Conservation (phyloP, 2,797 vertebrate genomes). For the Linurgus olivaceus region DNA sequence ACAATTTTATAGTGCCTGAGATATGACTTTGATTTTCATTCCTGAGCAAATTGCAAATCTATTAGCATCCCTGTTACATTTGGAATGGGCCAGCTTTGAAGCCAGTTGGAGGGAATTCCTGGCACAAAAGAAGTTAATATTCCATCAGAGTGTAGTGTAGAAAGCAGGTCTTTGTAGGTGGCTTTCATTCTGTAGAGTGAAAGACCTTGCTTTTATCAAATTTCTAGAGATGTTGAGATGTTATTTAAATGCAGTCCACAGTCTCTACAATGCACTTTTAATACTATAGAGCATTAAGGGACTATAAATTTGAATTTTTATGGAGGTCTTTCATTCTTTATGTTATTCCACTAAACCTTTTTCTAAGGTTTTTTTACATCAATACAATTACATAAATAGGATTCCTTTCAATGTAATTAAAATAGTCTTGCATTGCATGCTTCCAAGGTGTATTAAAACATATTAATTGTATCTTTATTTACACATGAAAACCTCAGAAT, state of each 20-base stretch:
- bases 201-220: background rate
- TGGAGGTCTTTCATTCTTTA: background rate
- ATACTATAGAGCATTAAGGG: background rate
- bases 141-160: rapidly evolving
- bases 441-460: background rate
- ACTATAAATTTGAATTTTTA: background rate
- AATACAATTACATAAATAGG: background rate
- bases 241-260: background rate
- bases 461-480: background rate
- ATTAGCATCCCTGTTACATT: background rate
- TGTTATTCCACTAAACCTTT: background rate
- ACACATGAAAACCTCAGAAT: background rate
- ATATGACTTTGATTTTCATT: background rate
- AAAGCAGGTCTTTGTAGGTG: background rate
- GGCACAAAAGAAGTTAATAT: background rate
- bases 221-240: background rate
- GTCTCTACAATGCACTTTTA: background rate
- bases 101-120: background rate
- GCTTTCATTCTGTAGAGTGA: background rate
- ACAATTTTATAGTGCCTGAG: background rate
- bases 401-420: background rate
- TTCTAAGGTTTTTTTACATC: rapidly evolving
- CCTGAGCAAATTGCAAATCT: background rate
- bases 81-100: background rate
- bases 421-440: rapidly evolving